A percentile compares a stretch with the other conserved stretches of the same genome.
These are phyloP conservation scores for Athetis lepigone DNA, from an alignment of 2,888 invertebrate species.

Conservation along the genomic window DNA sequence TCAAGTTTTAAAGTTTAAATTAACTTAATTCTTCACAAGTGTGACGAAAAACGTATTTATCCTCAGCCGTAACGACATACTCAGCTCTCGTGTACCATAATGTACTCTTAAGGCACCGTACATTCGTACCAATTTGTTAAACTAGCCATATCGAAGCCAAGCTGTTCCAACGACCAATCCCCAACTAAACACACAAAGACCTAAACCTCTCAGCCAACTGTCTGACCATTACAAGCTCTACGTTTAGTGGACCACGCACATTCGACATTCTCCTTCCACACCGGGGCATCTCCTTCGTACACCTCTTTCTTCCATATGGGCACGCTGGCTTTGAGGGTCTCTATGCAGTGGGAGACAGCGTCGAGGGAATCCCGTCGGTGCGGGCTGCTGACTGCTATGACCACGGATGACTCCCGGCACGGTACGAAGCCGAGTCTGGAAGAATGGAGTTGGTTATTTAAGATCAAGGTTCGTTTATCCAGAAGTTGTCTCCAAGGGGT, in stretches of 20 bases:
- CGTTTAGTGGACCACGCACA: conserved; percentile 93
- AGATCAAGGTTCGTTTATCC: too few species aligned
- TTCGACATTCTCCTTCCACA: conserved; percentile 96
- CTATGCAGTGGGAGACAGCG: conserved; percentile 95
- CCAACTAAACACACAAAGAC: background rate
- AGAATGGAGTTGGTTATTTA: background rate
- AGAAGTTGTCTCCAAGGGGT: too few species aligned
- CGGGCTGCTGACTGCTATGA: conserved; percentile 97
- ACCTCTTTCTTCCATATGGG: conserved; percentile 99
- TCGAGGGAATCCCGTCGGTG: conserved; percentile 95
- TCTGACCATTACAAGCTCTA: conserved; percentile 68
- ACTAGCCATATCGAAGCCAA: too few species aligned
- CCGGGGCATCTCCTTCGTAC: conserved; percentile 91
- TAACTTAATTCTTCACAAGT: too few species aligned
- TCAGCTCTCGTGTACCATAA: too few species aligned
- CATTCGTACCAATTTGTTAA: too few species aligned
- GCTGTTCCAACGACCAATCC: too few species aligned
- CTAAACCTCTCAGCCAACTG: conserved; percentile 52
- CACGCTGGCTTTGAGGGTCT: conserved; percentile 95
- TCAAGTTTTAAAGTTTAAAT: too few species aligned
- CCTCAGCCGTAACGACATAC: too few species aligned
- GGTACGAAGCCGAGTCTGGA: conserved; percentile 95
- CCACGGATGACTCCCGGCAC: conserved; percentile 96
- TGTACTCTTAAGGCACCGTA: too few species aligned
- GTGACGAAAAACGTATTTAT: too few species aligned